Evolutionary conservation across 2,113 vertebrate genomes (phyloP), one percentile per base, ranked within the genome.

Genomic region (Spheniscus mendiculus): DNA sequence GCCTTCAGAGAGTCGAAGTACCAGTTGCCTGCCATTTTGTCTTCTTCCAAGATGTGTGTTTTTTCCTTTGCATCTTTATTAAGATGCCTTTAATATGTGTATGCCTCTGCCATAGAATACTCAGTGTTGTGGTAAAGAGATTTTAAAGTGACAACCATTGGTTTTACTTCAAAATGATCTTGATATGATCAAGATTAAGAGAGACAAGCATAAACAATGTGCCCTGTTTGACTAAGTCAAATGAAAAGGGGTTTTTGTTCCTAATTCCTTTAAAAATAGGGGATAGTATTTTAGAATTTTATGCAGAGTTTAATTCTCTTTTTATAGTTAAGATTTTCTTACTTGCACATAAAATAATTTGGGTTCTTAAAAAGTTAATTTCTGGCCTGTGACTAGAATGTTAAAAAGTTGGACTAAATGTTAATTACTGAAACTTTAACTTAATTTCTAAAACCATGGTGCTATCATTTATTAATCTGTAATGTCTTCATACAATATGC

Each of bases 321-420:
- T 98, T 99, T 99, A 99, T 99, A 99, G 98, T 99, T 99, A 99
- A 99, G 98, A 99, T 99, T 98, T 99, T 99, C 98, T 98, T 98
- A 99, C 99, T 99, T 99, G 98, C 99, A 99, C 99, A 99, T 99
- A 99, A 98, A 99, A 99, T 99, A 99, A 99, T 99, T 99, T 99
- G 98, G 97, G 97, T 98, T 98, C 98, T 98, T 98, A 98, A 97
- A 98, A 98, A 98, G 98, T 98, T 98, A 98, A 98, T 98, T 98
- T 98, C 98, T 98, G 99, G 98, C 99, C 99, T 98, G 99, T 99
- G 99, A 98, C 98, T 98, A 98, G 98, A 99, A 98, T 98, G 98
- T 98, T 99, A 97, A 99, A 98, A 99, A 98, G 98, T 98, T 98
- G 98, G 98, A 99, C 98, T 99, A 99, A 99, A 98, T 98, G 98